phyloP scores from a whole-genome alignment of 2,113 vertebrate genomes.

The Ploceus nigricollis region DNA sequence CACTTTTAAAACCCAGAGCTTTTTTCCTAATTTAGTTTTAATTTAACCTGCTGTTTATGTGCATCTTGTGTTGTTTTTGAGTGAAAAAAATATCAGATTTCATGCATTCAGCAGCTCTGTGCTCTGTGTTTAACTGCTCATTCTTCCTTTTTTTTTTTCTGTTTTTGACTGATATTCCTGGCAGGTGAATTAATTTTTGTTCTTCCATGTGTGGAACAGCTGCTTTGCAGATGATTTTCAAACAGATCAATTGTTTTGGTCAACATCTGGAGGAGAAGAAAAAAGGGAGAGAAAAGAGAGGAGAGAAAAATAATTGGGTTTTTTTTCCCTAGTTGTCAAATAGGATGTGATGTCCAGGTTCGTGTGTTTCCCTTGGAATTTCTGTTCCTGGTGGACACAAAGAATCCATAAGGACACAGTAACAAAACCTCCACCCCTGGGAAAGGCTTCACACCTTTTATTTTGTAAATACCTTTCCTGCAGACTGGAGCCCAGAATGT shows the following conservation, averaged over 20 bases:
- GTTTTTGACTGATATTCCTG: fast-evolving
- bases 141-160: not conserved
- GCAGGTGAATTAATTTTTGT: not conserved
- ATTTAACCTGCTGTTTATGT: not conserved
- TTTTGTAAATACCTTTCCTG: not conserved
- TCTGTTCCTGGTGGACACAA: fast-evolving
- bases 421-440: not conserved
- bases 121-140: fast-evolving
- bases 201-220: not conserved
- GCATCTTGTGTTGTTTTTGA: not conserved
- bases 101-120: fast-evolving
- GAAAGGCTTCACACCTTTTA: not conserved
- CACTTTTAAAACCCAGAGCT: not conserved
- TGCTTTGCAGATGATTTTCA: not conserved
- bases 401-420: fast-evolving
- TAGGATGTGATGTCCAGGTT: fast-evolving
- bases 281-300: not conserved
- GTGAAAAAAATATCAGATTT: not conserved
- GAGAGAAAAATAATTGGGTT: fast-evolving
- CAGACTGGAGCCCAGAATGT: not conserved
- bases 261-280: not conserved
- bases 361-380: not conserved
- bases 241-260: not conserved
- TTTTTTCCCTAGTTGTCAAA: fast-evolving
- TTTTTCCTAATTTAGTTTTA: fast-evolving